Evolutionary conservation across 2,113 vertebrate genomes (phyloP).

Genomic region (Gallinago jamesoni): DNA sequence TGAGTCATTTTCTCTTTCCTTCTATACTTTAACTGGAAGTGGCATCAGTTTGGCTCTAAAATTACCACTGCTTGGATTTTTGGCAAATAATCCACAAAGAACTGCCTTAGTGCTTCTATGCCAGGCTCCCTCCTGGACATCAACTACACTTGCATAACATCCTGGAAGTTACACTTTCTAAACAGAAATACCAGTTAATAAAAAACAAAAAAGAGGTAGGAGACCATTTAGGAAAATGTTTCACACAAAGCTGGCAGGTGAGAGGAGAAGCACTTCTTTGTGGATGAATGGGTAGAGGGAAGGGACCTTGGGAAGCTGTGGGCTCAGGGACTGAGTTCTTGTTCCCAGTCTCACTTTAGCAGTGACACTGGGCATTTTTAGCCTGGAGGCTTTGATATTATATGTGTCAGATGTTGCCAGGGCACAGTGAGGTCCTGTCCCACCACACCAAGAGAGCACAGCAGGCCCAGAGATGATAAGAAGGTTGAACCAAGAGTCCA

Average conservation of each 20-base stretch:
- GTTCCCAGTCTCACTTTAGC: neutral
- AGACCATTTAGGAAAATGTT: neutral
- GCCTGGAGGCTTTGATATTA: neutral
- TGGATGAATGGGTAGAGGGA: neutral
- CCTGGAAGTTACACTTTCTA: neutral
- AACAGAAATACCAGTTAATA: neutral
- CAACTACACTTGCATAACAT: neutral
- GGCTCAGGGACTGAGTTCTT: neutral
- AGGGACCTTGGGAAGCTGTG: neutral
- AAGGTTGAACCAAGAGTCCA: neutral
- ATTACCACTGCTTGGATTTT: neutral
- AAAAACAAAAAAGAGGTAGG: neutral
- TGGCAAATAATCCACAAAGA: neutral
- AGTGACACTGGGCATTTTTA: neutral
- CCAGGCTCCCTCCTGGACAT: neutral
- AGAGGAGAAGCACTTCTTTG: neutral
- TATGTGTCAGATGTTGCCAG: neutral
- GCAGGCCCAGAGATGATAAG: neutral
- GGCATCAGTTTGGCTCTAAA: neutral
- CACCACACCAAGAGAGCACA: neutral
- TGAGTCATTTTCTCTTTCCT: neutral
- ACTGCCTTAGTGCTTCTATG: neutral
- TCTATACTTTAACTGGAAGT: neutral
- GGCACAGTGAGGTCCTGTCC: neutral
- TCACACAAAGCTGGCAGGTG: neutral